phyloP scores from a whole-genome alignment of 2,113 vertebrate species.

The Verasper variegatus region DNA sequence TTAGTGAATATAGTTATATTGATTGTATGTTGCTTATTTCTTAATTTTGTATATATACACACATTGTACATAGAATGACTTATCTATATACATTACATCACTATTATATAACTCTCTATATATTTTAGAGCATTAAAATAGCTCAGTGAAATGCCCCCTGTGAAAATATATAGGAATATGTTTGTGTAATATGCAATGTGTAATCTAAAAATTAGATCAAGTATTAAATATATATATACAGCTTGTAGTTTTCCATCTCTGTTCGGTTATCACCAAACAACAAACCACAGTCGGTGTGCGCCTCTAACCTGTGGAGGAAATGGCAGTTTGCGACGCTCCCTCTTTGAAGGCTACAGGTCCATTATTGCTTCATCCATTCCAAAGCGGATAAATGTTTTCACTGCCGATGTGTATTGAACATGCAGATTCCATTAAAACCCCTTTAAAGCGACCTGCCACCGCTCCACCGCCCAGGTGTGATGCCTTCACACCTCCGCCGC shows the following conservation, averaged over 20 bases:
- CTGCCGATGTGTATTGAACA: conserved; percentile 82
- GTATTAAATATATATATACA: background rate
- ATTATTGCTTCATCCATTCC: conserved; percentile 66
- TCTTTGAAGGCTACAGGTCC: conserved; percentile 62
- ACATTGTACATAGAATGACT: no score
- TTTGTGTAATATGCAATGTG: no score
- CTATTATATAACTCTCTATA: no score
- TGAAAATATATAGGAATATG: no score
- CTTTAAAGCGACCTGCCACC: conserved; percentile 55
- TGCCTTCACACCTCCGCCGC: conserved; percentile 73
- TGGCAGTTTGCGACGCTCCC: conserved; percentile 43
- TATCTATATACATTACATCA: no score
- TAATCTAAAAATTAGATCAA: no score
- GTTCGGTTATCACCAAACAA: background rate
- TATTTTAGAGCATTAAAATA: no score
- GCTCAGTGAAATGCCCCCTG: no score
- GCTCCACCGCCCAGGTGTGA: conserved; percentile 65
- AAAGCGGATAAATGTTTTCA: conserved; percentile 79
- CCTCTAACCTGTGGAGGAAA: conserved; percentile 35
- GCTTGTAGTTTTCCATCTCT: background rate
- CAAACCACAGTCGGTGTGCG: background rate
- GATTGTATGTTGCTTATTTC: no score
- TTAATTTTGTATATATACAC: no score
- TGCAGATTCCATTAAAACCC: conserved; percentile 77
- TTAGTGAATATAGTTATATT: no score